These are phyloP conservation scores for Eleginops maclovinus DNA, from an alignment of 2,113 vertebrate species.

Conservation along the genomic window DNA sequence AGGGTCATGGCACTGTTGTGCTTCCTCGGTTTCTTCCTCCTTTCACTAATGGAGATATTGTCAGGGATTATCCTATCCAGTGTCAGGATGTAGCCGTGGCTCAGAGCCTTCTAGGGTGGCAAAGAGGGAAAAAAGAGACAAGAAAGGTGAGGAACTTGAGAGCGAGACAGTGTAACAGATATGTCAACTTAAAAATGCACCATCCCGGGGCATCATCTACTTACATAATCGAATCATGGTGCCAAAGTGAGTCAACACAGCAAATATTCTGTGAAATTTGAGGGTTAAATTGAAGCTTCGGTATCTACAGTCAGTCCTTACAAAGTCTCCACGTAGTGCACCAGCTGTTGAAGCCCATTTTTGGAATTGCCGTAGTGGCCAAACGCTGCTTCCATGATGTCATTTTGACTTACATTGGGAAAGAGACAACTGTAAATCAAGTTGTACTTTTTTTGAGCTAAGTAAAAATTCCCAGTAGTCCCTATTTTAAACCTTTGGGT, in stretches of 20 bases:
- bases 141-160: background rate
- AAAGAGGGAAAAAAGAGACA: background rate
- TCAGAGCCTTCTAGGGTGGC: conserved; percentile 12
- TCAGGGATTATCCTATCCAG: conserved; percentile 24
- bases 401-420: no score
- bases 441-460: no score
- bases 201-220: no score
- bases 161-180: background rate
- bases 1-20: background rate
- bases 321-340: no score
- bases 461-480: no score
- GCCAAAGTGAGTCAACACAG: background rate
- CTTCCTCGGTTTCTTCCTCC: background rate
- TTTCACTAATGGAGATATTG: conserved; percentile 24
- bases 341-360: no score
- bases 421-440: no score
- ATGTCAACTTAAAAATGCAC: background rate
- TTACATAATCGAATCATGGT: background rate
- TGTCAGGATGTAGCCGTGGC: conserved; percentile 18
- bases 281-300: background rate
- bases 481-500: no score
- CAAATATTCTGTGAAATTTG: background rate
- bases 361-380: no score
- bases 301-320: background rate
- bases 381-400: no score